phyloP scores from a whole-genome alignment of 2,113 vertebrate species.

The Melospiza melodia region DNA sequence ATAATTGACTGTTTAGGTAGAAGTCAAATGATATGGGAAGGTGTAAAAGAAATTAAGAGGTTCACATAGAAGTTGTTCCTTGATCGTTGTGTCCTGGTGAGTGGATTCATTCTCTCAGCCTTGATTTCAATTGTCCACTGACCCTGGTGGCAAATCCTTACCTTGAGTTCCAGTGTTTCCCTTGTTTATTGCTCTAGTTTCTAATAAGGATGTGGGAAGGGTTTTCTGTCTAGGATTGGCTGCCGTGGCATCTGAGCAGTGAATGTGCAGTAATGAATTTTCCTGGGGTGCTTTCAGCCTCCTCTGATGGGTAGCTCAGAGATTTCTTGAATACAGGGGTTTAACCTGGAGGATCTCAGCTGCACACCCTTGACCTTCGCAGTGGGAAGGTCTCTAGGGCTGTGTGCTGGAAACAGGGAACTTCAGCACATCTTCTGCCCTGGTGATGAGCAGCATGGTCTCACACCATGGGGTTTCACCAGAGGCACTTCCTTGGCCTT shows the following conservation, averaged over 20 bases:
- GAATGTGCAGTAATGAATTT: background rate
- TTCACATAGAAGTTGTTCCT: background rate
- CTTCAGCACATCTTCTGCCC: background rate
- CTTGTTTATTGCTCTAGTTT: background rate
- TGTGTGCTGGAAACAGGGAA: background rate
- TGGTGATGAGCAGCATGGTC: background rate
- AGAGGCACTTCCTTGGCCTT: fast-evolving
- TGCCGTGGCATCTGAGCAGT: background rate
- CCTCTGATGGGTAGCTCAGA: background rate
- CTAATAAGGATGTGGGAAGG: background rate
- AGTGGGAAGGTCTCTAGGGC: background rate
- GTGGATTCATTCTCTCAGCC: background rate
- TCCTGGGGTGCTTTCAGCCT: background rate
- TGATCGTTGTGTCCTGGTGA: fast-evolving
- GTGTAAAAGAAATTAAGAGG: background rate
- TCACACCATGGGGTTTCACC: fast-evolving
- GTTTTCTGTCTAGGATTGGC: background rate
- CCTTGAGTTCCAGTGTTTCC: fast-evolving
- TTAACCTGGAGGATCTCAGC: background rate
- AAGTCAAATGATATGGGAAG: background rate
- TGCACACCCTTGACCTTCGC: background rate
- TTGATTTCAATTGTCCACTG: background rate
- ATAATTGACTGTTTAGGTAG: background rate
- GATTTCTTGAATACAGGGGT: background rate
- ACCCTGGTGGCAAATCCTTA: background rate